Evolutionary conservation across 2,113 vertebrate genomes (phyloP), one percentile per base, ranked within the genome.

Genomic region (Choloepus hoffmanni): DNA sequence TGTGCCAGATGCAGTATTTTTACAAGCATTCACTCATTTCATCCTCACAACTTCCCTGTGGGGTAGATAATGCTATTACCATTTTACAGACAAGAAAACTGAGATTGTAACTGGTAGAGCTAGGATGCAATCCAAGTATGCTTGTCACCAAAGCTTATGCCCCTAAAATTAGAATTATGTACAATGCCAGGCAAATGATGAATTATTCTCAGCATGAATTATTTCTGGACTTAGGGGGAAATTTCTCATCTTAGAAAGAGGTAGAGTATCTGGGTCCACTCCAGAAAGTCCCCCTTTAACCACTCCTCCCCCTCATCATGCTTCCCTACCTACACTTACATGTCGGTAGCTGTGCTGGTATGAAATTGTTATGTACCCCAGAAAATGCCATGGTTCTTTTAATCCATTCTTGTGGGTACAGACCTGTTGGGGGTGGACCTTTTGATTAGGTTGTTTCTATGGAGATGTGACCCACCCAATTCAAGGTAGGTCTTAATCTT

Each of bases 61-160:
- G 55, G 40, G 67, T 14, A 67, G n/a, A 78, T 15, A 83, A 4
- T 50, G 12, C 14, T 53, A 40, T 63, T 92, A 12, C 30, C 36
- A 77, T 43, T 94, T 83, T 63, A 77, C 74, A 4, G n/a, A 33
- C 81, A 14, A 94, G 58, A 94, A 95, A 88, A 58, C 1, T 43
- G 83, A 85, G n/a, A 90, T 19, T 72, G 13, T 40, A 18, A 94
- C 0, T 60, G 36, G 28, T 76, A 40, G 19, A 82, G 15, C 6
- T 48, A 85, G 18, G 23, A 82, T 0, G 62, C 21, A 93, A 67
- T 19, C 21, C 16, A 83, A 63, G 30, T n/a, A 78, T 28, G 4
- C n/a, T 58, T 92, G 33, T 16, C 15, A 62, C 16, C 53, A 78
- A 89, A 67, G 55, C 18, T 48, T 40, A 26, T 60, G 24, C 3